Base-by-base conservation (phyloP, 1,140 invertebrate genomes). In the Mesaphorura yosii region DNA sequence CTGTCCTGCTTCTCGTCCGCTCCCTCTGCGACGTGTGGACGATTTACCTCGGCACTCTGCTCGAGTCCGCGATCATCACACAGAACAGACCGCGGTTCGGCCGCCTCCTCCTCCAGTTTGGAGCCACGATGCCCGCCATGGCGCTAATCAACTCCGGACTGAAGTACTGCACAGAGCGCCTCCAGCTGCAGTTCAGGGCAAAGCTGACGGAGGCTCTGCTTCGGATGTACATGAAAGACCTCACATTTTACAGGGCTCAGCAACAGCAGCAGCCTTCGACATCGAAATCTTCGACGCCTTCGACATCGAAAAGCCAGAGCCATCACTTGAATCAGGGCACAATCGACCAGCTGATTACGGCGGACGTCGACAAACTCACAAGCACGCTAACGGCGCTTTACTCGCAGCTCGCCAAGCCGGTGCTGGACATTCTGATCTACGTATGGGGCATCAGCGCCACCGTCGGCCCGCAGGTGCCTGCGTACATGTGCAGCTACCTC, bases 21-120 rank as follows among this genome's bases (percentile, higher is more conserved):
- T 95, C 93, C 0, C 75, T 93, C 23, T 95, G 90, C 67, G 94
- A 98, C 73, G 78, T 98, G 42, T 98, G 91, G 90, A 83, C 97
- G 74, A 98, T 98, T 59, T 83, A 88, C 63, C 88, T 88, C 70
- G 83, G 83, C 15, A 98, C 93, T 2, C 75, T 86, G 50, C 83
- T 97, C 64, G 93, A 98, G 77, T 52, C 50, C 0, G 25, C 60
- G 2, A 62, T 62, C 12, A 57, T 59, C 19, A 48, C 37, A 12
- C 34, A 46, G 14, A 41, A 59, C 4, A 52, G 26, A 12, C 26
- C 22, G 20, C 29, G 20, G 44, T 58, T 57, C 52, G 51, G 54
- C 37, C 46, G 42, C 7, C 58, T 53, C 26, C 23, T 60, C 2
- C 15, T 56, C 20, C 50, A 65, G 55, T 61, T 58, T 41, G 57